Conservation (phyloP, 2,888 invertebrate genomes). For the Cremastinae sp. region DNA sequence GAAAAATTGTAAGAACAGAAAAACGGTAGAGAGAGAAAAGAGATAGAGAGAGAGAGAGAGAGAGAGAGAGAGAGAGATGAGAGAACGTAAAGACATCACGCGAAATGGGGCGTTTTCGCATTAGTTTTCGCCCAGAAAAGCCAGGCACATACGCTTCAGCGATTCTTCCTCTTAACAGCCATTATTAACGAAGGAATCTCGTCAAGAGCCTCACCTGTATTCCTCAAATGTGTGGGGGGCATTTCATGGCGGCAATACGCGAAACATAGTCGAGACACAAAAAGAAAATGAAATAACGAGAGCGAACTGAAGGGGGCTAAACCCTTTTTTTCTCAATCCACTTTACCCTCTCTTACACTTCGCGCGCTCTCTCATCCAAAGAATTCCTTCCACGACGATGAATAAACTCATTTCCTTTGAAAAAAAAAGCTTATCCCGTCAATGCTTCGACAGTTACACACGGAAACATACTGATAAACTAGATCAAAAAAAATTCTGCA, state of each 20-base stretch:
- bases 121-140: slow-evolving; percentile 33
- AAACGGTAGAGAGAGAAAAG: slow-evolving; percentile 13
- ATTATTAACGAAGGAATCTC: slow-evolving; percentile 20
- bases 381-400: too few species aligned
- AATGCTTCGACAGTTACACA: too few species aligned
- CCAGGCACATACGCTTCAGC: slow-evolving; percentile 31
- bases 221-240: not conserved
- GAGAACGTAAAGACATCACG: slow-evolving; percentile 40
- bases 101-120: slow-evolving; percentile 33
- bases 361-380: too few species aligned
- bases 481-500: too few species aligned
- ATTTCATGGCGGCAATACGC: not conserved
- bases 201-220: slow-evolving; percentile 19
- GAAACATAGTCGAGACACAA: not conserved
- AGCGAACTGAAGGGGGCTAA: too few species aligned
- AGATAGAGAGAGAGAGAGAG: slow-evolving; percentile 2
- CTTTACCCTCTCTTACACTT: too few species aligned
- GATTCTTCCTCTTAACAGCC: slow-evolving; percentile 44
- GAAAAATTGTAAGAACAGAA: not conserved
- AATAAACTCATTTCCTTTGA: too few species aligned
- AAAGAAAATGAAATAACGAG: too few species aligned
- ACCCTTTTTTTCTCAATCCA: too few species aligned
- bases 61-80: not conserved
- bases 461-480: too few species aligned
- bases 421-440: too few species aligned